Evolutionary conservation across 2,113 vertebrate species (phyloP), one percentile per base, ranked within the genome.

Genomic region (Loxodonta africana): DNA sequence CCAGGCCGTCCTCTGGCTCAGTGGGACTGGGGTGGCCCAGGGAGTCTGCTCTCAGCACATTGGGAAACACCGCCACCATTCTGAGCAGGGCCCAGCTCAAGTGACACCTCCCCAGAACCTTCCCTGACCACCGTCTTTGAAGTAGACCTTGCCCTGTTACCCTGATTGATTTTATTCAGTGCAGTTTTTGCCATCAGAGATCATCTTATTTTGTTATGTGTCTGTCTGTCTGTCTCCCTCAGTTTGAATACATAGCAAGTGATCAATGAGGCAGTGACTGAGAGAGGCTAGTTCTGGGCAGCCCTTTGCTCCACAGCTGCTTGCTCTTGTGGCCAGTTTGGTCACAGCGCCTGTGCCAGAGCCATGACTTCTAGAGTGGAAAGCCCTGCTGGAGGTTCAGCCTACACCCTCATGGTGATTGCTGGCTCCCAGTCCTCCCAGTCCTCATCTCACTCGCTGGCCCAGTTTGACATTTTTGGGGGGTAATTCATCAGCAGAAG

Each of bases 401-500:
- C 62, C 91, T 15, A 1, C 0, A 62, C 74, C 18, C 41, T 20
- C 17, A 23, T 23, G 4, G 4, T 33, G 60, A 21, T 44, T 28
- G 63, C 74, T 23, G 30, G n/a, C 37, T 69, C 44, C 62, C 44
- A 2, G 12, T 44, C 30, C 0, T 21, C 33, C 57, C 62, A 37
- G n/a, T 21, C 57, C 57, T 4, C 1, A 57, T 78, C 69, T 84
- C n/a, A 90, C 76, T 53, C 0, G 23, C 71, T n/a, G 67, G 76
- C 94, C 93, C 63, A 20, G 93, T 76, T 95, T 69, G 83, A 80
- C 93, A 30, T 91, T 83, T 78, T 48, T 51, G 17, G 6, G n/a
- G 41, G 8, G 12, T 95, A 88, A 97, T 21, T 96, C 53, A 83
- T 46, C 33, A 69, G 63, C 63, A 91, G 92, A 88, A 81, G 67